A percentile compares a stretch with the other conserved stretches of the same genome.
These are phyloP conservation scores for Sebastes cheni DNA, from an alignment of 2,797 vertebrate genomes.

Conservation along the genomic window DNA sequence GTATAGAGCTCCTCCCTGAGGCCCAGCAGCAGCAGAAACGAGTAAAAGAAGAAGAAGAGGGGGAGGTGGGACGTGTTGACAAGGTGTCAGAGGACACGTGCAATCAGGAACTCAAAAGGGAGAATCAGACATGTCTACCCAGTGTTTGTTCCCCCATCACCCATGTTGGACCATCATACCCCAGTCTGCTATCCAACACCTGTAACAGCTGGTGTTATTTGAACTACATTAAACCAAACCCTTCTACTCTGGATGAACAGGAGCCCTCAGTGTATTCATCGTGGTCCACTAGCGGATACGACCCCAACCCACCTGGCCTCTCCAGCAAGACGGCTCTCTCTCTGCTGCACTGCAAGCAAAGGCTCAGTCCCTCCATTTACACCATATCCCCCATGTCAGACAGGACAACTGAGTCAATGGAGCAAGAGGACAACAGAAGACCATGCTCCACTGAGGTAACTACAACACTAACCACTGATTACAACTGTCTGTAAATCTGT, in stretches of 20 bases:
- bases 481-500: background rate
- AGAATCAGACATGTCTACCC: slow-evolving; percentile 34
- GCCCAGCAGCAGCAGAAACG: slow-evolving; percentile 93
- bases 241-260: slow-evolving; percentile 85
- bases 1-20: slow-evolving; percentile 89
- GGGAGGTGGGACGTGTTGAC: slow-evolving; percentile 45
- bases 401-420: slow-evolving; percentile 74
- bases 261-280: slow-evolving; percentile 93
- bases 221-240: slow-evolving; percentile 96
- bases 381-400: slow-evolving; percentile 88
- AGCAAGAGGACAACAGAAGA: slow-evolving; percentile 85
- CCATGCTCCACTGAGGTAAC: slow-evolving; percentile 91
- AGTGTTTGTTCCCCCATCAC: slow-evolving; percentile 61
- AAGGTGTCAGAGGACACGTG: slow-evolving; percentile 15
- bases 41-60: slow-evolving; percentile 91
- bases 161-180: slow-evolving; percentile 85
- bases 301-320: slow-evolving; percentile 94
- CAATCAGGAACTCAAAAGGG: slow-evolving; percentile 46
- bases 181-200: slow-evolving; percentile 93
- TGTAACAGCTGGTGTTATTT: slow-evolving; percentile 99
- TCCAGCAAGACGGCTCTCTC: slow-evolving; percentile 93
- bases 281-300: slow-evolving; percentile 92
- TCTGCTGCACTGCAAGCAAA: slow-evolving; percentile 95
- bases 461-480: slow-evolving; percentile 10
- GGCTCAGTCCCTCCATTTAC: slow-evolving; percentile 91